These are phyloP conservation scores for Penaeus japonicus DNA, from an alignment of 1,140 invertebrate species.

Conservation along the genomic window DNA sequence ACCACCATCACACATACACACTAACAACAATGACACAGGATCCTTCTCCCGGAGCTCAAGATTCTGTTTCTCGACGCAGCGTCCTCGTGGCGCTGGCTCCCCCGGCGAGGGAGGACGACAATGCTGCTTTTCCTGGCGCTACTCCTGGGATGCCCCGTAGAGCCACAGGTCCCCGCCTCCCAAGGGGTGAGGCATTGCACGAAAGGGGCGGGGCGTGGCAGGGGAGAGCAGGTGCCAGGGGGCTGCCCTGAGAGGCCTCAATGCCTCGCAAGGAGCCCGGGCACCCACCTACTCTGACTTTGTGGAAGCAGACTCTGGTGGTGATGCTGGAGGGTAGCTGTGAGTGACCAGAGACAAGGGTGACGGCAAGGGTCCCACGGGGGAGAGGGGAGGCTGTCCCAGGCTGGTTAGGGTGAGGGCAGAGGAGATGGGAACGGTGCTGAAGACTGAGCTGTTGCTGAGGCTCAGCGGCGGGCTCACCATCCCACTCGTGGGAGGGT, in stretches of 20 bases:
- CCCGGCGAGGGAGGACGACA: neutral
- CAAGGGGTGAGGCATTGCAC: conserved; percentile 20
- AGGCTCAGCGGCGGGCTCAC: conserved; percentile 54
- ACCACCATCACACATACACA: conserved; percentile 23
- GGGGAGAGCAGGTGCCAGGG: neutral
- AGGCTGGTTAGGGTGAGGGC: conserved; percentile 55
- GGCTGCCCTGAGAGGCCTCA: neutral
- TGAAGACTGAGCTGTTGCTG: conserved; percentile 47
- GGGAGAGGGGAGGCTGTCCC: conserved; percentile 56
- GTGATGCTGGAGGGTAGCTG: conserved; percentile 49
- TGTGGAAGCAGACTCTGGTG: conserved; percentile 50
- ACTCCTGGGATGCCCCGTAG: conserved; percentile 1
- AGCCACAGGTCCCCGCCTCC: conserved; percentile 12
- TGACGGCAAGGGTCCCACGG: conserved; percentile 53
- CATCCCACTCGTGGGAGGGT: conserved; percentile 58
- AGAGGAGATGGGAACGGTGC: conserved; percentile 54
- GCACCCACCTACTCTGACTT: conserved; percentile 52
- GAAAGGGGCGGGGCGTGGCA: conserved; percentile 12
- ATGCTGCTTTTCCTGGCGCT: neutral
- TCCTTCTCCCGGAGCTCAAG: neutral
- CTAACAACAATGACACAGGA: conserved; percentile 35
- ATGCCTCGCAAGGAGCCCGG: neutral
- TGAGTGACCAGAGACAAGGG: conserved; percentile 54
- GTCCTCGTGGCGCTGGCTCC: neutral
- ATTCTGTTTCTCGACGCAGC: neutral